Percentiles rank a stretch among this genome's conserved stretches.
These are phyloP conservation scores for Clarias laeviceps DNA, from an alignment of 2,797 vertebrate genomes.

Conservation along the genomic window DNA sequence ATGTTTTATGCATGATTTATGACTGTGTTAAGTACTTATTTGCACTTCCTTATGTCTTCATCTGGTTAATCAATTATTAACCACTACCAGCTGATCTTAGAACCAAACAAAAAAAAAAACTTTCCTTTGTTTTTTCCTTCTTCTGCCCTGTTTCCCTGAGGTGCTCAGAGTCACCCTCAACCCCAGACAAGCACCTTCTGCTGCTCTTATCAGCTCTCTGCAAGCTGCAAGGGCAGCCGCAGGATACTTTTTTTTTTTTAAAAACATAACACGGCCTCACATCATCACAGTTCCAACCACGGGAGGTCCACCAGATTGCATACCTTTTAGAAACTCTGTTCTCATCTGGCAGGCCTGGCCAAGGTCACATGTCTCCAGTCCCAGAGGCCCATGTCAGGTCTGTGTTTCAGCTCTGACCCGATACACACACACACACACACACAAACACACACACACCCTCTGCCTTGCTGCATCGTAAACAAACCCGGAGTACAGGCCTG, in stretches of 20 bases:
- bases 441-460: constrained; percentile 43
- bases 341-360: constrained; percentile 53
- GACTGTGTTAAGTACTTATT: constrained; percentile 23
- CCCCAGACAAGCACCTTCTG: constrained; percentile 59
- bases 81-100: constrained; percentile 19
- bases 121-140: background rate
- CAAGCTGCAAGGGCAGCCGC: constrained; percentile 65
- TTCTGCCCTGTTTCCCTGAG: constrained; percentile 21
- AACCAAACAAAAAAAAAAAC: constrained; percentile 13
- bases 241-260: constrained; percentile 62
- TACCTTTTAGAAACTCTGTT: constrained; percentile 51
- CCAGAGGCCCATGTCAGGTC: constrained; percentile 50
- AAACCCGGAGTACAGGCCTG: constrained; percentile 39
- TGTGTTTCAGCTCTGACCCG: constrained; percentile 71
- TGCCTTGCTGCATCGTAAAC: constrained; percentile 77
- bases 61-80: constrained; percentile 30
- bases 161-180: constrained; percentile 52
- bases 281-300: constrained; percentile 64
- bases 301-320: constrained; percentile 68
- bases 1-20: constrained; percentile 18
- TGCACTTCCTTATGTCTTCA: constrained; percentile 17
- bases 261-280: constrained; percentile 66
- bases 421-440: constrained; percentile 66
- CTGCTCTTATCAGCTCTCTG: constrained; percentile 82
- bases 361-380: constrained; percentile 53